A percentile compares a stretch with the other conserved stretches of the same genome.
These are phyloP conservation scores for Halichondria panicea DNA, from an alignment of 37 sponge, comb jelly and placozoan species.

Conservation along the genomic window DNA sequence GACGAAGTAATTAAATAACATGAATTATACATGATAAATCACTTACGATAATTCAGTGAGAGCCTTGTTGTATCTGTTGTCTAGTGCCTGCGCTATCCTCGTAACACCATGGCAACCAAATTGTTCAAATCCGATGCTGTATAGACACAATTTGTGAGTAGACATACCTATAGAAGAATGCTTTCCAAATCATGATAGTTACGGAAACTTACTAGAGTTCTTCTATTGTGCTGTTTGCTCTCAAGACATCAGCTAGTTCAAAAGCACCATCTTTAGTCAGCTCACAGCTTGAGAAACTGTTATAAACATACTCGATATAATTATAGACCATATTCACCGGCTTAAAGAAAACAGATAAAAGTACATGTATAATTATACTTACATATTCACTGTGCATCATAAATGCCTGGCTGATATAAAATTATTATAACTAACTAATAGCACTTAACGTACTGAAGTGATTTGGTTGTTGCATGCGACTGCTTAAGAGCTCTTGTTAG, in stretches of 20 bases:
- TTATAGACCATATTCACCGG: neutral
- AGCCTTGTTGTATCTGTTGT: neutral
- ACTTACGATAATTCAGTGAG: slow-evolving; percentile 21
- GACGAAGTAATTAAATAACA: neutral
- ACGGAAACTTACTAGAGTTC: slow-evolving; percentile 6
- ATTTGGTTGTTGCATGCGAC: slow-evolving; percentile 4
- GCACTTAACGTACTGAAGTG: slow-evolving; percentile 9
- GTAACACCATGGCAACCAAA: slow-evolving; percentile 25
- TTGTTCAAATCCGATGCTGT: slow-evolving; percentile 30
- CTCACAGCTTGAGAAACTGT: slow-evolving; percentile 16
- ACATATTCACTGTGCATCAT: neutral
- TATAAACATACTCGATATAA: neutral
- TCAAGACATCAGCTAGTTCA: neutral
- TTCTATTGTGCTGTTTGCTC: neutral
- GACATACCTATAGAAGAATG: neutral
- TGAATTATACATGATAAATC: neutral
- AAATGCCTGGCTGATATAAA: neutral
- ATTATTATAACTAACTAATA: too few relatives aligned
- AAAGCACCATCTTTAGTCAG: neutral
- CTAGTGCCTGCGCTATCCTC: neutral
- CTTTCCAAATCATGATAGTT: neutral
- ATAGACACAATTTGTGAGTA: neutral
- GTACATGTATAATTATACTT: neutral
- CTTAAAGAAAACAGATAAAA: neutral
- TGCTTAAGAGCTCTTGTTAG: neutral